Evolutionary conservation across 2,888 invertebrate species (phyloP).

Genomic region (Actias luna): DNA sequence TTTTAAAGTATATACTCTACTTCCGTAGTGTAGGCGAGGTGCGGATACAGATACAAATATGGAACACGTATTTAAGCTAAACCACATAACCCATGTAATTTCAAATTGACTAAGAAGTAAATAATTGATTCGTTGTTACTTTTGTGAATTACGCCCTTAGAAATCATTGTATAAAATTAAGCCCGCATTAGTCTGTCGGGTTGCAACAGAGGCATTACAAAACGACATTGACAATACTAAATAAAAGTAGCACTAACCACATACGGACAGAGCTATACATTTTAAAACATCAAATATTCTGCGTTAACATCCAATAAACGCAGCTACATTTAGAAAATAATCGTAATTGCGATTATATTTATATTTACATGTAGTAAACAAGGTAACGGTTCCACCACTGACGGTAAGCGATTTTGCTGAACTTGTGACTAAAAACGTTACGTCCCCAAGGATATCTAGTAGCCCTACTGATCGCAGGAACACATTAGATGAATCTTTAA

Average conservation of each 20-base stretch:
- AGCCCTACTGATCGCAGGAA: too few species aligned
- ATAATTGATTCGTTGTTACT: slow-evolving; percentile 24
- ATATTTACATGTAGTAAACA: too few species aligned
- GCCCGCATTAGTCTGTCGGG: background rate
- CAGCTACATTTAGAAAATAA: too few species aligned
- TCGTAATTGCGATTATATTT: too few species aligned
- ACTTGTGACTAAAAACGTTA: too few species aligned
- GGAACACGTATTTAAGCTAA: slow-evolving; percentile 35
- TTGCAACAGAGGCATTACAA: background rate
- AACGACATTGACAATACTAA: background rate
- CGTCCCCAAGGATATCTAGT: too few species aligned
- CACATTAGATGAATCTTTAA: too few species aligned
- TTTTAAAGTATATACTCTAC: slow-evolving; percentile 43
- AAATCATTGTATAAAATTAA: slow-evolving; percentile 6
- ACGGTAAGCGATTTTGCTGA: too few species aligned
- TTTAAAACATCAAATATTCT: background rate
- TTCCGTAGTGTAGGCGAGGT: slow-evolving; percentile 37
- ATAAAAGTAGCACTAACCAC: background rate
- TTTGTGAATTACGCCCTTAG: slow-evolving; percentile 32
- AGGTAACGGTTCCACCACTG: too few species aligned
- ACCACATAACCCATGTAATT: slow-evolving; percentile 14
- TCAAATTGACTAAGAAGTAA: slow-evolving; percentile 15
- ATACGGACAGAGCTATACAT: background rate
- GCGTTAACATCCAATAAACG: background rate
- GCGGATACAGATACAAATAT: slow-evolving; percentile 45